A percentile compares a stretch with the other conserved stretches of the same genome.
Evolutionary conservation across 2,797 vertebrate genomes (phyloP).

Genomic region (Melanotaenia pygmaea): DNA sequence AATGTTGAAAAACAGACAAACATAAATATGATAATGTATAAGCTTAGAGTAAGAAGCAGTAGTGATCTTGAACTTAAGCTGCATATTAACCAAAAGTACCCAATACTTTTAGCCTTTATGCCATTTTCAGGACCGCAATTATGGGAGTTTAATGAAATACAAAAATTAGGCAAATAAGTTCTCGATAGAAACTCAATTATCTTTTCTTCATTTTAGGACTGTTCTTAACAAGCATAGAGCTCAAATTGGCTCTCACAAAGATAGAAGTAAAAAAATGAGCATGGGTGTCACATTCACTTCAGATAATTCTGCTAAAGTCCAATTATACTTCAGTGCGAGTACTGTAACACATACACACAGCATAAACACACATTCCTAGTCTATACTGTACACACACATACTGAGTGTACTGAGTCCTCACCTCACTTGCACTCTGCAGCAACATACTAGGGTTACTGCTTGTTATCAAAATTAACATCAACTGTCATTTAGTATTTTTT

Average conservation of each 20-base stretch:
- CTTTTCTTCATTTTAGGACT: too few relatives aligned
- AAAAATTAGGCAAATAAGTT: not conserved
- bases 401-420: slow-evolving; percentile 9
- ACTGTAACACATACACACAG: slow-evolving; percentile 14
- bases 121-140: not conserved
- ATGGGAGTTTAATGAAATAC: not conserved
- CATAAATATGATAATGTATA: not conserved
- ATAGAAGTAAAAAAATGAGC: not conserved
- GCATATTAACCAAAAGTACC: not conserved
- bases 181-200: not conserved
- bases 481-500: slow-evolving; percentile 39
- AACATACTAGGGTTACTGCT: slow-evolving; percentile 17
- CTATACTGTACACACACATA: not conserved
- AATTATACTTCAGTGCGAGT: slow-evolving; percentile 18
- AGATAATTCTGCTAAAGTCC: slow-evolving; percentile 42
- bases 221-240: not conserved
- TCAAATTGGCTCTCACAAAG: slow-evolving; percentile 1
- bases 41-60: not conserved
- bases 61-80: not conserved
- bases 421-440: slow-evolving; percentile 34
- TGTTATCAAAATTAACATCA: slow-evolving; percentile 45
- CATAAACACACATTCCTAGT: not conserved
- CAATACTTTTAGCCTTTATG: not conserved
- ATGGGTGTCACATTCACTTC: slow-evolving; percentile 19
- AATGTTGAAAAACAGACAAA: not conserved